A percentile compares a stretch with the other conserved stretches of the same genome.
Conservation (phyloP, 2,797 vertebrate genomes). For the Echeneis naucrates region DNA sequence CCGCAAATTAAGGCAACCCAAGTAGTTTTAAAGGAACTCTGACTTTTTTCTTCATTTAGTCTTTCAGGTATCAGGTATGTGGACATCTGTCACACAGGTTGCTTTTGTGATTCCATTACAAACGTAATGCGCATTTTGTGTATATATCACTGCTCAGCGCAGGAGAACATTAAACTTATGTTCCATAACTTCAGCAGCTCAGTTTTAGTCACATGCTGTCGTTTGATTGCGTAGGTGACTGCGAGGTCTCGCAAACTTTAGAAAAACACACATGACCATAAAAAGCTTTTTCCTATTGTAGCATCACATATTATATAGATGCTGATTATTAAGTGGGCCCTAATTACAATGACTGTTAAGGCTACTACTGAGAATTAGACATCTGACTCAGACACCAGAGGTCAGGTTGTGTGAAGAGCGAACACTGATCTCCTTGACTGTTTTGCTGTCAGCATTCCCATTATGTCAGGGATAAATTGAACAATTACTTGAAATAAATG, state of each 20-base stretch:
- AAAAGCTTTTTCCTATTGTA: no score
- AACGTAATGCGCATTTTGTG: constrained; percentile 18
- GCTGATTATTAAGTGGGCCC: neutral
- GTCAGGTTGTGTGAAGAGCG: neutral
- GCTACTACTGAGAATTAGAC: neutral
- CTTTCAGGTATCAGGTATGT: neutral
- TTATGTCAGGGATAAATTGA: constrained; percentile 1
- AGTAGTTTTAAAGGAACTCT: neutral
- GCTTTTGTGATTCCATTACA: constrained; percentile 1
- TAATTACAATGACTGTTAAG: neutral
- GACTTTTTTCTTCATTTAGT: neutral
- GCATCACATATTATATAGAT: neutral
- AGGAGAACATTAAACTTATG: neutral
- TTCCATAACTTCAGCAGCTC: neutral
- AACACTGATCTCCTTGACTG: neutral
- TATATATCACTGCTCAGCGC: neutral
- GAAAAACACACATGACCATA: neutral
- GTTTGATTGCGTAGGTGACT: no score
- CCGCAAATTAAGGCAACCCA: neutral
- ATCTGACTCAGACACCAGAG: neutral
- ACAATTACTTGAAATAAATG: neutral
- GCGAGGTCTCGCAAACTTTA: no score
- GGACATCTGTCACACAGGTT: neutral
- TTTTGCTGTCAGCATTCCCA: neutral
- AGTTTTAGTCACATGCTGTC: neutral